These are phyloP conservation scores for Hydrochoerus hydrochaeris DNA, from an alignment of 2,113 vertebrate genomes.

Conservation along the genomic window DNA sequence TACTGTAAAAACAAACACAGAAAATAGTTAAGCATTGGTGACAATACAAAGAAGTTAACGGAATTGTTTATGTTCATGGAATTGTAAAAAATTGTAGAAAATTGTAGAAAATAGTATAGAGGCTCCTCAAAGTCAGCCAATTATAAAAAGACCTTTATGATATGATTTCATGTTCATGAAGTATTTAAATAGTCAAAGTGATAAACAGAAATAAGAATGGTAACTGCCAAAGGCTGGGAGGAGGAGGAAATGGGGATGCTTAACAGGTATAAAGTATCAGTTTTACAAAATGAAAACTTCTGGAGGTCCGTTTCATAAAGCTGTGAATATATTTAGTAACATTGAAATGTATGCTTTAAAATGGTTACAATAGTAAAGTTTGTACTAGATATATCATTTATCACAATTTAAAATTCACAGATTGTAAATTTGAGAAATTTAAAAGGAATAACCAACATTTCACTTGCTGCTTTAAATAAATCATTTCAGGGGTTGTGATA, in stretches of 20 bases:
- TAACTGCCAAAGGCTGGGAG: too few relatives aligned
- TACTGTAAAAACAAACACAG: not conserved
- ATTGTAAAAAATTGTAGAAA: accelerated
- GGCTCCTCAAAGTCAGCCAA: not conserved
- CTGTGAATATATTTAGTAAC: not conserved
- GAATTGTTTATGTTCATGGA: not conserved
- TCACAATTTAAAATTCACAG: not conserved
- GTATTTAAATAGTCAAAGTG: not conserved
- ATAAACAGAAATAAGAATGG: not conserved
- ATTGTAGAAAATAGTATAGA: not conserved
- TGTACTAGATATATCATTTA: not conserved
- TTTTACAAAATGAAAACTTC: not conserved
- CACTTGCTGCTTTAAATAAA: not conserved
- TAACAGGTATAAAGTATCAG: not conserved
- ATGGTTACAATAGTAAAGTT: not conserved
- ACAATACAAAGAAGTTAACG: not conserved
- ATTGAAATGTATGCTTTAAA: not conserved
- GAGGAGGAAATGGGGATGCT: not conserved
- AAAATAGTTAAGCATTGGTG: not conserved
- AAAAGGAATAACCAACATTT: not conserved
- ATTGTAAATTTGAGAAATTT: not conserved
- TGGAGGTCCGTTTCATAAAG: not conserved
- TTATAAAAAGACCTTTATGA: not conserved
- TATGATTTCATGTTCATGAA: not conserved
- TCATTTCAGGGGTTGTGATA: not conserved